Evolutionary conservation across 35 echinoderm and acorn worm species (phyloP).

Genomic region (Hemicentrotus pulcherrimus): DNA sequence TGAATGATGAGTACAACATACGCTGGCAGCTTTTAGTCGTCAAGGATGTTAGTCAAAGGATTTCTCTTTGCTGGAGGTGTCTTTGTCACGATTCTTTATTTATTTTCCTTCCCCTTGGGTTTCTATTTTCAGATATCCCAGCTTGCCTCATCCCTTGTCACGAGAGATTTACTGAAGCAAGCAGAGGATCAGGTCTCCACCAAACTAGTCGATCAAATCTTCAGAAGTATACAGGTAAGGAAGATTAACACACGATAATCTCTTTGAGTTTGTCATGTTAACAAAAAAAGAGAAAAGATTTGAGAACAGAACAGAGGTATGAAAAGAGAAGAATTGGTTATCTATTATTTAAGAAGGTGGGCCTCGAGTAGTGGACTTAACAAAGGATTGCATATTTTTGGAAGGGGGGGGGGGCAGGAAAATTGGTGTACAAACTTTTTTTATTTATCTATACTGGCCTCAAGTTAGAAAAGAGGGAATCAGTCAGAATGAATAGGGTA

Average conservation of each 20-base stretch:
- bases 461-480: neutral
- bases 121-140: conserved; percentile 39
- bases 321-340: no score
- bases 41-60: conserved; percentile 3
- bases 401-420: neutral
- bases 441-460: neutral
- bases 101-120: neutral
- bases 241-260: neutral
- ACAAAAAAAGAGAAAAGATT: no score
- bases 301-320: no score
- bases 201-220: conserved; percentile 41
- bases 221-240: conserved; percentile 37
- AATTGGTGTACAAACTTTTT: neutral
- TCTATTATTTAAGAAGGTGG: no score
- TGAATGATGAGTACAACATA: neutral
- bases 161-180: conserved; percentile 40
- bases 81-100: conserved; percentile 6
- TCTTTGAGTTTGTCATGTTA: no score
- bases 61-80: neutral
- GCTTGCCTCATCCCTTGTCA: conserved; percentile 38
- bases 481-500: no score
- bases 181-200: conserved; percentile 12
- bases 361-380: no score
- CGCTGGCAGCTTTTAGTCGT: neutral
- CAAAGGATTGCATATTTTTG: no score